Evolutionary conservation across 1,140 invertebrate species (phyloP), one percentile per base, ranked within the genome.

Genomic region (Copidosoma floridanum): DNA sequence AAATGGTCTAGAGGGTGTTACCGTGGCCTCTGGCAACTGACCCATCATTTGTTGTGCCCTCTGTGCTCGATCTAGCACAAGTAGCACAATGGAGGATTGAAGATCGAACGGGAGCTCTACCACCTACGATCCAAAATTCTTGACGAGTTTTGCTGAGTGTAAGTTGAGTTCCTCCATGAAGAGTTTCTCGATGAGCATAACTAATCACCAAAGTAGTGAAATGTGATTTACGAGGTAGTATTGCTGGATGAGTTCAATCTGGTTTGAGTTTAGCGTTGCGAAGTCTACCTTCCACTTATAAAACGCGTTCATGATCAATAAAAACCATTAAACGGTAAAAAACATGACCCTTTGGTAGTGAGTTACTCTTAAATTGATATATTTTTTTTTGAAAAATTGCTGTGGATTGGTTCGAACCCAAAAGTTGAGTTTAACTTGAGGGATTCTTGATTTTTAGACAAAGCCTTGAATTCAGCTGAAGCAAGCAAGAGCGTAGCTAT

Each of bases 111-210:
- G 51, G 46, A 38, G n/a, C 26, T 16, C 61, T 32, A 6, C 59
- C 63, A 11, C 61, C 54, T 7, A 68, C 29, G 18, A 72, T 66
- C n/a, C n/a, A n/a, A n/a, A n/a, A n/a, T n/a, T n/a, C n/a, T n/a
- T n/a, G n/a, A n/a, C n/a, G n/a, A n/a, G n/a, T n/a, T n/a, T n/a
- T n/a, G n/a, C n/a, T n/a, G n/a, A n/a, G n/a, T n/a, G n/a, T n/a
- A n/a, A n/a, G 47, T n/a, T 66, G 68, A 23, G 68, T 60, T 12
- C 70, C 70, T 27, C 59, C 63, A 58, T 79, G 76, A 14, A 72
- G 46, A 14, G 67, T 66, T 26, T 6, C 8, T 26, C 18, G 7
- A 54, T 77, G 73, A 8, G 65, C 58, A 48, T 65, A 8, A 2
- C 68, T 65, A 29, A 76, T 74, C 7, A 76, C 35, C 1, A 67